Evolutionary conservation across 2,888 invertebrate species (phyloP).

Genomic region (Agrotis ipsilon): DNA sequence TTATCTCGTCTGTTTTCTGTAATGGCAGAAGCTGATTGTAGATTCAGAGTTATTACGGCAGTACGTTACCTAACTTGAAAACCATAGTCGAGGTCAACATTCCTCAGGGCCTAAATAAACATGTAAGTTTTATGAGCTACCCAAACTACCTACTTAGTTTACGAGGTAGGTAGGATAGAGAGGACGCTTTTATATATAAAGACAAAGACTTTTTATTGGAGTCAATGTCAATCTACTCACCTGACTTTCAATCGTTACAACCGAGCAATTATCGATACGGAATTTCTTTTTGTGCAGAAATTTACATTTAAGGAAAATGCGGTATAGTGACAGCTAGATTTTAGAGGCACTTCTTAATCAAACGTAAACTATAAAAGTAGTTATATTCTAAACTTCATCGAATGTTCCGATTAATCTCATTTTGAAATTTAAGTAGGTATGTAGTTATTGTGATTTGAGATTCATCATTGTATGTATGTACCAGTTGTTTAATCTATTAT

Average conservation of each 20-base stretch:
- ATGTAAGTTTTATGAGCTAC: not conserved
- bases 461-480: not conserved
- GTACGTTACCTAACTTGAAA: not conserved
- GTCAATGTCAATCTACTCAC: conserved; percentile 20
- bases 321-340: conserved; percentile 51
- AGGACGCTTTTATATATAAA: conserved; percentile 11
- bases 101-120: not conserved
- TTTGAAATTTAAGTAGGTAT: conserved; percentile 4
- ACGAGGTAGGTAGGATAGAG: not conserved
- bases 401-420: conserved; percentile 30
- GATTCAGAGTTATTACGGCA: not conserved
- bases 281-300: not conserved
- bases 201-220: not conserved
- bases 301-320: conserved; percentile 40
- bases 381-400: conserved; percentile 21
- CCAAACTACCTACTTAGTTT: not conserved
- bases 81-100: not conserved
- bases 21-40: conserved; percentile 9
- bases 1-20: conserved; percentile 2
- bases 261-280: not conserved
- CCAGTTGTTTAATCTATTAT: not conserved
- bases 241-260: conserved; percentile 15
- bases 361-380: conserved; percentile 14
- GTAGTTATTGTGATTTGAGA: not conserved
- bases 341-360: conserved; percentile 53